Conservation (phyloP, 2,888 invertebrate genomes). For the Taenaris catops region DNA sequence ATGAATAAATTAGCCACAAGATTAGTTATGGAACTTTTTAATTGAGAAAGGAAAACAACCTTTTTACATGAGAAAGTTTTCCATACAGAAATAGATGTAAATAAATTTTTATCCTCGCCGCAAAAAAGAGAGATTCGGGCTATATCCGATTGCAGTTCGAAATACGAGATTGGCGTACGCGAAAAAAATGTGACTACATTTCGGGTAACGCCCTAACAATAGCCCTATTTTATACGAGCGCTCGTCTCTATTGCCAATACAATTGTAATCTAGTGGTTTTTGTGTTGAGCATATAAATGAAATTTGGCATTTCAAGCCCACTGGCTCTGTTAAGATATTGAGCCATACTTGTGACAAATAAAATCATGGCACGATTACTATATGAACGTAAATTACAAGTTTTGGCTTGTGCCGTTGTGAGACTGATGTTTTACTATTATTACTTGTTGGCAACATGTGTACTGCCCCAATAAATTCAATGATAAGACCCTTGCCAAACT, state of each 20-base stretch:
- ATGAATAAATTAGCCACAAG: conserved; percentile 1
- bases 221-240: conserved; percentile 16
- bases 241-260: conserved; percentile 11
- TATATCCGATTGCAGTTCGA: conserved; percentile 17
- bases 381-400: background rate
- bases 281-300: conserved; percentile 12
- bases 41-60: too few relatives aligned
- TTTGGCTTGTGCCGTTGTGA: background rate
- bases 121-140: conserved; percentile 17
- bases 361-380: background rate
- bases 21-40: too few relatives aligned
- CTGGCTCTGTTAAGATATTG: background rate
- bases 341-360: background rate
- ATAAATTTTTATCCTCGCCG: conserved; percentile 20
- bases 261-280: conserved; percentile 15
- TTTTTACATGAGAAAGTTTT: too few relatives aligned
- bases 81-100: conserved; percentile 11
- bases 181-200: conserved; percentile 22
- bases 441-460: background rate
- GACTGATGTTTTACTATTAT: background rate
- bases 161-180: conserved; percentile 19
- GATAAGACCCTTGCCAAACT: too few relatives aligned
- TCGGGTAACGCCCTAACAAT: conserved; percentile 18
- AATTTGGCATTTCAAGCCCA: conserved; percentile 9
- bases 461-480: too few relatives aligned